Conservation (phyloP, 64 coral and sea anemone genomes). For the Montipora sp. region DNA sequence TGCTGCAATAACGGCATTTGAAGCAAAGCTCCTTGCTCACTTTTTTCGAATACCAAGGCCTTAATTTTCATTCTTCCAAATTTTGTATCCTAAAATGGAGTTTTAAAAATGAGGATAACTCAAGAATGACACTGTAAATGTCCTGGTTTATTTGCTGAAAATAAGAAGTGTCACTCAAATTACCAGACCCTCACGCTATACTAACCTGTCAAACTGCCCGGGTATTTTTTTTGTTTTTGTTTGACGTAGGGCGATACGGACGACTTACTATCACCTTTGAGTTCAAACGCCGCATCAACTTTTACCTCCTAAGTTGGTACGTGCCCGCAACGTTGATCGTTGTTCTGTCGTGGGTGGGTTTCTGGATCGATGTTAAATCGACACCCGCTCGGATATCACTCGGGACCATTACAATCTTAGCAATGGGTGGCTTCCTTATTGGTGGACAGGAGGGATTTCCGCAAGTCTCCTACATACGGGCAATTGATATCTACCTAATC, state of each 20-base stretch:
- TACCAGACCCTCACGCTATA: not conserved
- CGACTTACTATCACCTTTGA: conserved; percentile 52
- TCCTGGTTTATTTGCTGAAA: too few relatives aligned
- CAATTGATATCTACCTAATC: conserved; percentile 79
- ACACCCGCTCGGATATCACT: conserved; percentile 75
- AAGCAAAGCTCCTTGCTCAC: too few relatives aligned
- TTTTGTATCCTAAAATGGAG: too few relatives aligned
- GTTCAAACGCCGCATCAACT: conserved; percentile 74
- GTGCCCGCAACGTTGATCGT: conserved; percentile 74
- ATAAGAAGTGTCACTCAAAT: not conserved
- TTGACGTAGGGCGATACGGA: conserved; percentile 41
- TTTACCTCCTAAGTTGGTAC: conserved; percentile 74
- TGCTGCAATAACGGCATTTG: too few relatives aligned
- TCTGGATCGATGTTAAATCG: conserved; percentile 80
- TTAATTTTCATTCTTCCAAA: too few relatives aligned
- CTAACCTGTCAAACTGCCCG: too few relatives aligned
- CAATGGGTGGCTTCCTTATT: conserved; percentile 74
- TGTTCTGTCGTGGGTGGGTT: conserved; percentile 75
- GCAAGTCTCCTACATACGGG: conserved; percentile 74
- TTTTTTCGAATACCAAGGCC: too few relatives aligned
- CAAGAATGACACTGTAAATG: too few relatives aligned
- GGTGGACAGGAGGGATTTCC: conserved; percentile 66
- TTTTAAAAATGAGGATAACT: too few relatives aligned
- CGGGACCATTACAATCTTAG: conserved; percentile 83
- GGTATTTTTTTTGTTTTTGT: not conserved